Base-by-base conservation (phyloP, 2,113 vertebrate species). In the Syngnathoides biaculeatus region DNA sequence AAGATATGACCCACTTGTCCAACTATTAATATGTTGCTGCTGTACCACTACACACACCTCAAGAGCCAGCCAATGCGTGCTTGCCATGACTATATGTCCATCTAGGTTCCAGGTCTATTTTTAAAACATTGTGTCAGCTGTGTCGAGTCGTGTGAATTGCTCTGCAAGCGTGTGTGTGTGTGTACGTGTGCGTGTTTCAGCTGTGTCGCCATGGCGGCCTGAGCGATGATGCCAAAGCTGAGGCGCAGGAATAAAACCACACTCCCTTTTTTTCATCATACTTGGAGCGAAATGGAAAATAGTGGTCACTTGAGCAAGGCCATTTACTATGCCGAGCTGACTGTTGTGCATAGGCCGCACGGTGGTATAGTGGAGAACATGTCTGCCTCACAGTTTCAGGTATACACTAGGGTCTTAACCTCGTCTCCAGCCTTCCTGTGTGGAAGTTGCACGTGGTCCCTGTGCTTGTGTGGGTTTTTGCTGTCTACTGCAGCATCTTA, bases 91-190 rank as follows among this genome's bases (percentile, higher is more conserved):
- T 8, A 7, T 63, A 52, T 52, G 15, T 40, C 65, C 68, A 47
- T 62, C 35, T 59, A 72, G 62, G 61, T 83, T 79, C 71, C 77
- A 77, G 58, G 27, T 79, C 82, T 89, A 84, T 78, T 79, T 90
- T 89, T 89, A 84, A 83, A 87, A 66, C 26, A 57, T 66, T 52
- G 53, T 59, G 47, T 77, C 86, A 83, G 85, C 85, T 86, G 82
- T 79, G 80, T 59, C 20, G 39, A 75, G 74, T 60, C 48, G 77
- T 69, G 81, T 69, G 27, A 83, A 74, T 68, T 57, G 67, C 64
- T 80, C 84, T 80, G 45, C 58, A 77, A 77, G 73, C 88, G 83
- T 89, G 87, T 86, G 79, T n/a, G 83, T 89, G 87, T 86, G 79
- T n/a, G n/a, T n/a, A n/a, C n/a, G n/a, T n/a, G n/a, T n/a, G n/a